Evolutionary conservation across 2,797 vertebrate species (phyloP), one percentile per base, ranked within the genome.

Genomic region (Hozukius guyotensis): DNA sequence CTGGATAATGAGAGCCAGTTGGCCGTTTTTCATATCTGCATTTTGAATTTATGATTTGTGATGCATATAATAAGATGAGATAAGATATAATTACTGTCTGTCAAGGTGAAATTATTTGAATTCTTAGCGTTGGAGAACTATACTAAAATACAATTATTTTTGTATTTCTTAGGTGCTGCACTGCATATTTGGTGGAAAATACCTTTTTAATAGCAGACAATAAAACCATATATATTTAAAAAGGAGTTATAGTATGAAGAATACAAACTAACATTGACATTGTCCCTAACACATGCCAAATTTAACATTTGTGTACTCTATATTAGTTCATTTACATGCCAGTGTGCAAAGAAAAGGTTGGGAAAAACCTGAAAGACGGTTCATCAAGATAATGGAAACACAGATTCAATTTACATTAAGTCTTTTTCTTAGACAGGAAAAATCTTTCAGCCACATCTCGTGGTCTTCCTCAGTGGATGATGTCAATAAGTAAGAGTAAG

Each of bases 41-140:
- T 63, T 83, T 77, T 34, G n/a, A 83, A 74, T 49, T 18, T 31
- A 38, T 70, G 70, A 76, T 67, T 61, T 14, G 31, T 73, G 38
- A 79, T 46, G 36, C 16, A 66, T 56, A 46, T 46, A 18, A 46
- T 46, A 46, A 16, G 32, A 59, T 22, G 42, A 25, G 14, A 66
- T 14, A 27, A 12, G 3, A 63, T 53, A 36, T 36, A 55, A 74
- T 71, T 70, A 62, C 12, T 59, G 24, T 66, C 59, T 2, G 1
- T 69, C 22, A 60, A 61, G 62, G 8, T 34, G n/a, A 42, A 68
- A 34, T 31, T 10, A 67, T 27, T 18, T 36, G 3, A 13, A 69
- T 55, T 60, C 13, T 29, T 22, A 34, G n/a, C 5, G 2, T 12
- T n/a, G 6, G 63, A 61, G 13, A 74, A 13, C 9, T 29, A 5